Evolutionary conservation across 2,888 invertebrate species (phyloP).

Genomic region (Apocheima hispidaria): DNA sequence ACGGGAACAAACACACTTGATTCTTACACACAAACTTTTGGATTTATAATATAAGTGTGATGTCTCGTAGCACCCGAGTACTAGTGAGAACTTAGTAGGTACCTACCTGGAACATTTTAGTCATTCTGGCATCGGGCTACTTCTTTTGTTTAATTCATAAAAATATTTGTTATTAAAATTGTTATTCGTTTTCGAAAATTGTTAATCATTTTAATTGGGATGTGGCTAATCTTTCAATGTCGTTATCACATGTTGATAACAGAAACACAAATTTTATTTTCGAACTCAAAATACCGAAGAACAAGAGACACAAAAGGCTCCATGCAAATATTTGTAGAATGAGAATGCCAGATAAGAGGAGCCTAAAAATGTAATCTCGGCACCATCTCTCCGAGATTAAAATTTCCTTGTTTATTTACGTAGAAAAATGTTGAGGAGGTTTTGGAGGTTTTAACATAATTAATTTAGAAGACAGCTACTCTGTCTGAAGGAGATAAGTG

Average conservation of each 20-base stretch:
- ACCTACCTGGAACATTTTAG: too few relatives aligned
- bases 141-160: too few relatives aligned
- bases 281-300: slow-evolving; percentile 13
- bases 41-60: too few relatives aligned
- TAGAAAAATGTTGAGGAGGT: slow-evolving; percentile 26
- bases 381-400: slow-evolving; percentile 62
- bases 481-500: slow-evolving; percentile 11
- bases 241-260: neutral
- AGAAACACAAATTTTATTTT: neutral
- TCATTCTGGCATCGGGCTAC: too few relatives aligned
- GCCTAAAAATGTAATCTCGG: slow-evolving; percentile 65
- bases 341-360: slow-evolving; percentile 61
- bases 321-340: slow-evolving; percentile 61
- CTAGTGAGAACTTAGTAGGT: too few relatives aligned
- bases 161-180: too few relatives aligned
- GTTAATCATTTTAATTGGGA: too few relatives aligned
- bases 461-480: slow-evolving; percentile 26
- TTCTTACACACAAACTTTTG: too few relatives aligned
- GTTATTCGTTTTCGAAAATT: too few relatives aligned
- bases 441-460: slow-evolving; percentile 18
- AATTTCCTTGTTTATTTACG: slow-evolving; percentile 51
- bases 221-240: too few relatives aligned
- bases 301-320: slow-evolving; percentile 43
- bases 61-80: too few relatives aligned
- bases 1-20: too few relatives aligned